Conservation (phyloP, 30 jellyfish, hydroid and myxozoan species). For the Nemopilema nomurai region DNA sequence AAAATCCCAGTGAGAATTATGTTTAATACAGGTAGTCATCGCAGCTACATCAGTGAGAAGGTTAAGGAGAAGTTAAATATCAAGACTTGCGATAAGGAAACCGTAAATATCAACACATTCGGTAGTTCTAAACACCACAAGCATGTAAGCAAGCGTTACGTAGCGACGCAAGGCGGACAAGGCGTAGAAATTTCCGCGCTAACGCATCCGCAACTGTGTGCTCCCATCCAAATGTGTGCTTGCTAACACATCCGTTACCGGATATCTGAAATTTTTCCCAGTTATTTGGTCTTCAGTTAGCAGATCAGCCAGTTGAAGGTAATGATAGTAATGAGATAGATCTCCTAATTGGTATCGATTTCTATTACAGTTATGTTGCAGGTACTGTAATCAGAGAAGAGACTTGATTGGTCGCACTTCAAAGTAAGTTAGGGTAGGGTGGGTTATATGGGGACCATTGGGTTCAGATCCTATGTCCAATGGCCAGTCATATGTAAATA, state of each 20-base stretch:
- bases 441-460: conserved; percentile 34
- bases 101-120: conserved; percentile 47
- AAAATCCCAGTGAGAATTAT: conserved; percentile 10
- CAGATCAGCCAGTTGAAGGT: conserved; percentile 6
- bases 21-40: conserved; percentile 44
- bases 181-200: too few relatives aligned
- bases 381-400: conserved; percentile 33
- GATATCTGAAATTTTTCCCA: too few relatives aligned
- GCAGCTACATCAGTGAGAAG: conserved; percentile 46
- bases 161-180: too few relatives aligned
- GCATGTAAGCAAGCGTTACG: too few relatives aligned
- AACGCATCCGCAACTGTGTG: too few relatives aligned
- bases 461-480: neutral
- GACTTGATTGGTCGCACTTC: conserved; percentile 41
- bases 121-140: too few relatives aligned
- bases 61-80: conserved; percentile 16
- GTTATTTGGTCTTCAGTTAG: too few relatives aligned
- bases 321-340: conserved; percentile 2
- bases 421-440: conserved; percentile 38
- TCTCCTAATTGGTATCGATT: conserved; percentile 25
- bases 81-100: conserved; percentile 9
- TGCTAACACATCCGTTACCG: too few relatives aligned
- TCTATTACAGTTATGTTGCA: conserved; percentile 21
- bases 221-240: too few relatives aligned
- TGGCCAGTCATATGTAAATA: neutral